A percentile compares a stretch with the other conserved stretches of the same genome.
phyloP scores from a whole-genome alignment of 2,797 vertebrate species.

The Girardinus metallicus region DNA sequence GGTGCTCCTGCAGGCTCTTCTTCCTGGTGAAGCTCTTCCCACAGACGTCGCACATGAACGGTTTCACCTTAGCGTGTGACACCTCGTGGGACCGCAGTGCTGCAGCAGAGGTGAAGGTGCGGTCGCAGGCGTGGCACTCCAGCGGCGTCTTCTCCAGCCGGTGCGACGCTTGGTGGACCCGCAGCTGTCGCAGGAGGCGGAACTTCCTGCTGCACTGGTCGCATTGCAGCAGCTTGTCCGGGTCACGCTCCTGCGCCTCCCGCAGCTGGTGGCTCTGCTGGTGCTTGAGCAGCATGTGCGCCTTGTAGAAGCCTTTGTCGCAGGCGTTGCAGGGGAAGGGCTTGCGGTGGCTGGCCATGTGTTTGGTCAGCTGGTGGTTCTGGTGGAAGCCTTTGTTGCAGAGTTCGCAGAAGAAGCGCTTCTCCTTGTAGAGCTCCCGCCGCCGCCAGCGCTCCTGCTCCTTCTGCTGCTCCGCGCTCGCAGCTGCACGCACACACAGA shows the following conservation, averaged over 20 bases:
- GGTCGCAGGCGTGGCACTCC: conserved; percentile 55
- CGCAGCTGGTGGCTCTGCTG: conserved; percentile 53
- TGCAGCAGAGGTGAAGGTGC: conserved; percentile 53
- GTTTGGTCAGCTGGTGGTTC: conserved; percentile 69
- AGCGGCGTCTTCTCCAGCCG: conserved; percentile 41
- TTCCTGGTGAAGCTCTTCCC: conserved; percentile 65
- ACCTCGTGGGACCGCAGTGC: conserved; percentile 61
- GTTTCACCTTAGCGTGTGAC: conserved; percentile 58
- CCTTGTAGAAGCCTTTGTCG: conserved; percentile 71
- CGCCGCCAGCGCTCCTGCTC: conserved; percentile 59
- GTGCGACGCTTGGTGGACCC: conserved; percentile 57
- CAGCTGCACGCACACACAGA: conserved; percentile 17
- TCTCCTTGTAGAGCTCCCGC: conserved; percentile 69
- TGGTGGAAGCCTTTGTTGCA: conserved; percentile 72
- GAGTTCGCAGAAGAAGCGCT: conserved; percentile 72
- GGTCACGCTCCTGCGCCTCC: conserved; percentile 58
- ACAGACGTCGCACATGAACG: conserved; percentile 68
- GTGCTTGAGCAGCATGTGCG: conserved; percentile 56
- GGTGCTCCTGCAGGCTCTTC: conserved; percentile 67
- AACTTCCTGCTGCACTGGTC: conserved; percentile 64
- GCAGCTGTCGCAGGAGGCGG: conserved; percentile 52
- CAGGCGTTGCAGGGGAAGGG: conserved; percentile 69
- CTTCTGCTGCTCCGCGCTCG: conserved; percentile 48
- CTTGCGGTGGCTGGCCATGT: conserved; percentile 58
- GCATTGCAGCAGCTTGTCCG: conserved; percentile 60